Conservation (phyloP, 2,888 invertebrate genomes). For the Agrochola lota region DNA sequence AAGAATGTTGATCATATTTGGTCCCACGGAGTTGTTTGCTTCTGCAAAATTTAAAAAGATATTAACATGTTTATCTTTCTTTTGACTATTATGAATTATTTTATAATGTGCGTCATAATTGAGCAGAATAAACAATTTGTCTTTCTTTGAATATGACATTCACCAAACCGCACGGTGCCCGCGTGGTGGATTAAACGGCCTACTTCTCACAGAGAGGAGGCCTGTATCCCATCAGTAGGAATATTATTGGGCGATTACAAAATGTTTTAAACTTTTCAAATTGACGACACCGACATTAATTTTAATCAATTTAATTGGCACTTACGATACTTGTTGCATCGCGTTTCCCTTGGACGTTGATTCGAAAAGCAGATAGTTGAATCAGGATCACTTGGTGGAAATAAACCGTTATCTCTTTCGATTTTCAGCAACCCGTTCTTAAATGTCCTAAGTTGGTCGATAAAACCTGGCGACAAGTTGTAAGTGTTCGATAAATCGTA, state of each 20-base stretch:
- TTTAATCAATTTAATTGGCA: not conserved
- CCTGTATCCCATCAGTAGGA: not conserved
- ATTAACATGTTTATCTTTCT: not conserved
- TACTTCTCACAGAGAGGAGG: not conserved
- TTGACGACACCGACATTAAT: not conserved
- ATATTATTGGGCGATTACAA: no score
- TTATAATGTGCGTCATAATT: not conserved
- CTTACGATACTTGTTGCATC: constrained; percentile 43
- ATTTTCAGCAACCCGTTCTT: constrained; percentile 38
- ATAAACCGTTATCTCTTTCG: constrained; percentile 50
- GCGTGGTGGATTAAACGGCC: not conserved
- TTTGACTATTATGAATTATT: not conserved
- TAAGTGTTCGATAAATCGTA: constrained; percentile 50
- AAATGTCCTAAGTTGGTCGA: constrained; percentile 18
- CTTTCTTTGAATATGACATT: not conserved
- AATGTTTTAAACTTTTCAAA: not conserved
- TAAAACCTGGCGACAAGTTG: constrained; percentile 9
- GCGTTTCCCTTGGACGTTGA: constrained; percentile 35
- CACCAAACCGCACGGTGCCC: no score
- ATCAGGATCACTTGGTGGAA: constrained; percentile 21
- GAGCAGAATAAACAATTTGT: not conserved
- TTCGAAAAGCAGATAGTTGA: constrained; percentile 11
- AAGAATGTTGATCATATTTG: constrained; percentile 19
- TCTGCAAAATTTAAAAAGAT: constrained; percentile 17
- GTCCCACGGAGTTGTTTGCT: constrained; percentile 24